A percentile compares a stretch with the other conserved stretches of the same genome.
Conservation (phyloP, 2,113 vertebrate species). For the Theristicus caerulescens region DNA sequence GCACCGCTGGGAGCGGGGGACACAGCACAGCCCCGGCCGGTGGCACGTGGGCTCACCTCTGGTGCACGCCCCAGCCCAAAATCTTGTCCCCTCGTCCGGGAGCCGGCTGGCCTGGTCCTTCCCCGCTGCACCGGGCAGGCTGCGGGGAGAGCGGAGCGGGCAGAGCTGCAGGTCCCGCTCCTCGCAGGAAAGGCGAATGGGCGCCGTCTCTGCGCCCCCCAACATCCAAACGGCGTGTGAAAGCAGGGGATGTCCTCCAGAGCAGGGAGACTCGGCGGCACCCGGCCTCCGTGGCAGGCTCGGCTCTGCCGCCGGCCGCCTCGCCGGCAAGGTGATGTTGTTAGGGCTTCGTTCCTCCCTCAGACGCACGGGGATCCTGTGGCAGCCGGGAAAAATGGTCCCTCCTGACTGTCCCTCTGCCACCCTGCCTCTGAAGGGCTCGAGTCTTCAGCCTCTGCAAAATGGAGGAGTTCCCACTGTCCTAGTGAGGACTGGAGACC, state of each 20-base stretch:
- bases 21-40: fast-evolving
- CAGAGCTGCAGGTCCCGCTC: neutral
- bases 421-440: neutral
- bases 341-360: neutral
- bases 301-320: neutral
- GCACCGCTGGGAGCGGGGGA: fast-evolving
- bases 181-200: fast-evolving
- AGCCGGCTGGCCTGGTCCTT: neutral
- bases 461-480: neutral
- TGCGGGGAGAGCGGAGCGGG: neutral
- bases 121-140: neutral
- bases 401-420: neutral
- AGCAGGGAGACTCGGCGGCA: neutral
- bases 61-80: neutral
- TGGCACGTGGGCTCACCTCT: fast-evolving
- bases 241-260: neutral
- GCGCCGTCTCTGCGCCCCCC: fast-evolving
- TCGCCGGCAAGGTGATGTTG: fast-evolving
- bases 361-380: neutral
- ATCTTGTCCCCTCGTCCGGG: neutral
- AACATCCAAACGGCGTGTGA: fast-evolving
- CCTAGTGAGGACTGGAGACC: fast-evolving
- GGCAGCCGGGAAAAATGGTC: neutral
- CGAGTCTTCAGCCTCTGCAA: neutral
- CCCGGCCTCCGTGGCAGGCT: fast-evolving